Conservation (phyloP, 2,113 vertebrate genomes). For the Aphelocoma coerulescens region DNA sequence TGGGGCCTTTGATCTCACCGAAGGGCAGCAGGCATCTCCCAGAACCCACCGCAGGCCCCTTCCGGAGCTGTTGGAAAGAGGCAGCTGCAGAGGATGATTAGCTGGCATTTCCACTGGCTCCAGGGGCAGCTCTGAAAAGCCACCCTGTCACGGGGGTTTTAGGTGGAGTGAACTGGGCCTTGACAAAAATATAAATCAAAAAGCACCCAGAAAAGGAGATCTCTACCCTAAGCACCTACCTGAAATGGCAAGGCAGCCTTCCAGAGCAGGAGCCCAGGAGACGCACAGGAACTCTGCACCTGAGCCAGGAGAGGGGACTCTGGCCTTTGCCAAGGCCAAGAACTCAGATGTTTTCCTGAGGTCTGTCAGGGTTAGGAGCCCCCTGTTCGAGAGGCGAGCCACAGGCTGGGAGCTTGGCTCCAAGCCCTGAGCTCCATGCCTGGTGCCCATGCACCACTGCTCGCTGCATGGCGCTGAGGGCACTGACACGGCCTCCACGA, state of each 20-base stretch:
- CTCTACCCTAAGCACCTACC: constrained; percentile 62
- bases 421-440: background rate
- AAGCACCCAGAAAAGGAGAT: background rate
- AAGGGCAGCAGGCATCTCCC: background rate
- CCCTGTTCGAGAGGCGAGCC: constrained; percentile 71
- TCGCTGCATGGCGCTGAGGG: rapidly evolving
- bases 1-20: background rate
- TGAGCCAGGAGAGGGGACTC: background rate
- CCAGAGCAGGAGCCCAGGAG: constrained; percentile 82
- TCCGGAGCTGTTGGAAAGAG: rapidly evolving
- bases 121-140: background rate
- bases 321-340: constrained; percentile 62
- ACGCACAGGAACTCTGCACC: constrained; percentile 61
- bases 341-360: constrained; percentile 56
- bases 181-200: background rate
- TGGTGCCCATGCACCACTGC: constrained; percentile 72
- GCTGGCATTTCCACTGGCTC: background rate
- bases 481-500: background rate
- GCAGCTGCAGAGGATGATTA: background rate
- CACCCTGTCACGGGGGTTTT: background rate
- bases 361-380: constrained; percentile 74
- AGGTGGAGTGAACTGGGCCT: background rate
- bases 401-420: constrained; percentile 28
- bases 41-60: background rate
- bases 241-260: constrained; percentile 77